phyloP scores from a whole-genome alignment of 2,113 vertebrate species.

The Columba livia region DNA sequence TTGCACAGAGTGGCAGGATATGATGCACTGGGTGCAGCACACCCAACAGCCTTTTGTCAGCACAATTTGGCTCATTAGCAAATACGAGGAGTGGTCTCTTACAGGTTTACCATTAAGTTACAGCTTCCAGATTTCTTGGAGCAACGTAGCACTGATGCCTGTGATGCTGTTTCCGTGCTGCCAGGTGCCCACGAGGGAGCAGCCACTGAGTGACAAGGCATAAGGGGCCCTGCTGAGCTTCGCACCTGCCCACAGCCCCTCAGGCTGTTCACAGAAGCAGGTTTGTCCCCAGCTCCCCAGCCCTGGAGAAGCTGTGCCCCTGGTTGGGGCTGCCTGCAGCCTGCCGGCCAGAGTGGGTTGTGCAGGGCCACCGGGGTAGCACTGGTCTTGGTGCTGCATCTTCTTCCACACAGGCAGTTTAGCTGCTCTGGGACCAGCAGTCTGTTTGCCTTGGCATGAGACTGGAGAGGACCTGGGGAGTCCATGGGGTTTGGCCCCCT shows the following conservation, averaged over 20 bases:
- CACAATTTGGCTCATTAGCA: not conserved
- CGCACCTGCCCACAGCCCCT: fast-evolving
- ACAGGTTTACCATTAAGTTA: not conserved
- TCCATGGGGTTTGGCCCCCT: not conserved
- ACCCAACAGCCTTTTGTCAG: not conserved
- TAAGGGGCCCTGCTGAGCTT: not conserved
- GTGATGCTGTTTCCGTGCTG: fast-evolving
- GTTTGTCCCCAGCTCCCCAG: not conserved
- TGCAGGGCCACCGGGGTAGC: not conserved
- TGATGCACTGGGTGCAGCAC: not conserved
- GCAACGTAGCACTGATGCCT: not conserved
- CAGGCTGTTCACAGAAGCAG: fast-evolving
- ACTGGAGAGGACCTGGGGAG: not conserved
- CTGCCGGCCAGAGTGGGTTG: not conserved
- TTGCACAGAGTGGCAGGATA: not conserved
- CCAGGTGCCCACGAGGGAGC: not conserved
- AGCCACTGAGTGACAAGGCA: not conserved
- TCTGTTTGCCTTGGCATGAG: not conserved
- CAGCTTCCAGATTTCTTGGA: not conserved
- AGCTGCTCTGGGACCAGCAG: not conserved
- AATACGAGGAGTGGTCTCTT: not conserved
- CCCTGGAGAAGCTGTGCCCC: not conserved
- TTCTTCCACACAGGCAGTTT: not conserved
- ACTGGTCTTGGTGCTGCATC: not conserved
- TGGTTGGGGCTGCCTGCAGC: not conserved